phyloP scores from a whole-genome alignment of 2,888 invertebrate species.

The Platycnemis pennipes region DNA sequence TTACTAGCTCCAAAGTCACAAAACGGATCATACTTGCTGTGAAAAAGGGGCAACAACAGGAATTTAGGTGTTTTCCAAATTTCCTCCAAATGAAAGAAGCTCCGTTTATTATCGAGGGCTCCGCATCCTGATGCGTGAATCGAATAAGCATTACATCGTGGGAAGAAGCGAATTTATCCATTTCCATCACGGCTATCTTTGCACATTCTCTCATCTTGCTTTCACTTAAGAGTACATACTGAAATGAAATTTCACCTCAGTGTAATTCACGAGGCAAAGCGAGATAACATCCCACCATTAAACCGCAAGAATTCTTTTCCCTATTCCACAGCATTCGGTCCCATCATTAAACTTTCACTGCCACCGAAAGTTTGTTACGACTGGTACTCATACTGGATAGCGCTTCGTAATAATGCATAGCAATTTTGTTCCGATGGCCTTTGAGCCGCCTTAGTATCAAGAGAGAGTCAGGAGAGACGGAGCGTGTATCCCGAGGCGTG shows the following conservation, averaged over 20 bases:
- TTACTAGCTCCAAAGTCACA: no score
- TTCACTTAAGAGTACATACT: neutral
- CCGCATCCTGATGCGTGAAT: neutral
- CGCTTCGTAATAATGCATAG: constrained; percentile 6
- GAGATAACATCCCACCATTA: neutral
- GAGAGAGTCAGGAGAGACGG: neutral
- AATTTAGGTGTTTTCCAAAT: neutral
- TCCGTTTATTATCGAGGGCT: neutral
- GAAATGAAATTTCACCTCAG: neutral
- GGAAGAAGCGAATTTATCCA: neutral
- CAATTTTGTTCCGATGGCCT: neutral
- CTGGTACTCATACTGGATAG: neutral
- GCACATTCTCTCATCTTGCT: neutral
- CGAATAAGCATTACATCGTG: neutral
- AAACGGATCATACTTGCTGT: no score
- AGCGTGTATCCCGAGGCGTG: neutral
- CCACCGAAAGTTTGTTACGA: constrained; percentile 2
- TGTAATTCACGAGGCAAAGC: neutral
- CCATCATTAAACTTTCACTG: constrained; percentile 34
- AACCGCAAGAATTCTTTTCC: neutral
- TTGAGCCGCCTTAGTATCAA: neutral
- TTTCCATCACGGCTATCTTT: neutral
- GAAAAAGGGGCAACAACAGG: neutral
- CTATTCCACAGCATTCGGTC: neutral
- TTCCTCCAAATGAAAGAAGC: neutral